Percentiles rank a stretch among this genome's conserved stretches.
phyloP scores from a whole-genome alignment of 2,888 invertebrate genomes.

The Ennomos fuscantarius region DNA sequence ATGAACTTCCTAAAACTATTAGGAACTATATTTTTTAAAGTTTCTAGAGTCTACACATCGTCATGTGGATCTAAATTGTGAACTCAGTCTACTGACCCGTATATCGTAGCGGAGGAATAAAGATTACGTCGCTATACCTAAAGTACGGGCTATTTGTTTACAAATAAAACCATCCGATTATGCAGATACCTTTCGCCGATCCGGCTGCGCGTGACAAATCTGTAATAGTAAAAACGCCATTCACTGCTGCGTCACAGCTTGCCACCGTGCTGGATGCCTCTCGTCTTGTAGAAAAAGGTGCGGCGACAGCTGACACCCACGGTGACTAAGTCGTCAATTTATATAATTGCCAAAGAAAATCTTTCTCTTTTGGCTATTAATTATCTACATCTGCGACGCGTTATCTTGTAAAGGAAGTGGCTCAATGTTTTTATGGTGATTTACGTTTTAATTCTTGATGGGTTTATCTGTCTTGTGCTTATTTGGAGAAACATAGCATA shows the following conservation, averaged over 20 bases:
- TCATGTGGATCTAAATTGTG: too few relatives aligned
- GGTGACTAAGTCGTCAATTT: constrained; percentile 15
- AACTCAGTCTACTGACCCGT: too few relatives aligned
- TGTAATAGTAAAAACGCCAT: constrained; percentile 28
- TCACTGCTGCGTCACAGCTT: constrained; percentile 22
- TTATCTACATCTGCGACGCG: neutral
- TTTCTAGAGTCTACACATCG: too few relatives aligned
- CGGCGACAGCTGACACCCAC: constrained; percentile 18
- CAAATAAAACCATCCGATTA: constrained; percentile 33
- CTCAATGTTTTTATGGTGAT: too few relatives aligned
- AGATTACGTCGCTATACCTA: too few relatives aligned
- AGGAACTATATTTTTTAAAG: too few relatives aligned
- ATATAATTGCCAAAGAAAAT: constrained; percentile 21
- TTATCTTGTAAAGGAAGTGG: too few relatives aligned
- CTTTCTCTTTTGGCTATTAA: constrained; percentile 21
- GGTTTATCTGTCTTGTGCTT: too few relatives aligned
- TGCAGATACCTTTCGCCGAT: constrained; percentile 30
- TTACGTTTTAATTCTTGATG: too few relatives aligned
- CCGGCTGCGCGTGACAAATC: constrained; percentile 26
- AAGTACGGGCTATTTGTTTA: constrained; percentile 29
- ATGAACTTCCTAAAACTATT: neutral
- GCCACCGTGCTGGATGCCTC: constrained; percentile 14
- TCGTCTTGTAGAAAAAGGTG: constrained; percentile 13
- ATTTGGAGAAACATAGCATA: too few relatives aligned
- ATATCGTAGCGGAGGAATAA: too few relatives aligned